These are phyloP conservation scores for Tortricodes alternella DNA, from an alignment of 2,888 invertebrate genomes.

Conservation along the genomic window DNA sequence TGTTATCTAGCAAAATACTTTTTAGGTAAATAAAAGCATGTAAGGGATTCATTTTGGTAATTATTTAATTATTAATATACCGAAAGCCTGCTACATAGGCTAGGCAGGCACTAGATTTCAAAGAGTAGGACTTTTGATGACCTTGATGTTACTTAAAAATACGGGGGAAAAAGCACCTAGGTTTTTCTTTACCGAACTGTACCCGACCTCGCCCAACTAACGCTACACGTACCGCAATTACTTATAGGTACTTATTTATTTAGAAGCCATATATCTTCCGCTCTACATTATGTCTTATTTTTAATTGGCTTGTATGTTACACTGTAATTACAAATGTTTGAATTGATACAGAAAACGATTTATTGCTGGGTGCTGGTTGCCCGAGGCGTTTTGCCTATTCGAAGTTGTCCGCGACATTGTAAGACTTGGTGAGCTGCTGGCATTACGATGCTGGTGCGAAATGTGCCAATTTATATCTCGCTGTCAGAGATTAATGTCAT, in stretches of 20 bases:
- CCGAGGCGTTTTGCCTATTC: constrained; percentile 14
- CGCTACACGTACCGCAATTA: constrained; percentile 39
- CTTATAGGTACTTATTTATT: constrained; percentile 36
- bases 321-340: constrained; percentile 31
- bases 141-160: too few species aligned
- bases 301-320: constrained; percentile 31
- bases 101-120: too few species aligned
- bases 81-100: too few species aligned
- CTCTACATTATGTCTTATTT: constrained; percentile 35
- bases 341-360: constrained; percentile 30
- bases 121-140: too few species aligned
- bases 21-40: too few species aligned
- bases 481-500: not conserved
- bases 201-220: constrained; percentile 47
- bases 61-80: too few species aligned
- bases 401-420: not conserved
- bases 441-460: not conserved
- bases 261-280: constrained; percentile 47
- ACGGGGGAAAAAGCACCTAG: too few species aligned
- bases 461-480: not conserved
- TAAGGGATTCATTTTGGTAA: too few species aligned
- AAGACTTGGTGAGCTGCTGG: not conserved
- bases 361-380: constrained; percentile 11
- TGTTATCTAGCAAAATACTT: too few species aligned
- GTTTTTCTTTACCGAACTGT: constrained; percentile 3